Evolutionary conservation across 2,797 vertebrate species (phyloP).

Genomic region (Xiphorhynchus erythropygius): DNA sequence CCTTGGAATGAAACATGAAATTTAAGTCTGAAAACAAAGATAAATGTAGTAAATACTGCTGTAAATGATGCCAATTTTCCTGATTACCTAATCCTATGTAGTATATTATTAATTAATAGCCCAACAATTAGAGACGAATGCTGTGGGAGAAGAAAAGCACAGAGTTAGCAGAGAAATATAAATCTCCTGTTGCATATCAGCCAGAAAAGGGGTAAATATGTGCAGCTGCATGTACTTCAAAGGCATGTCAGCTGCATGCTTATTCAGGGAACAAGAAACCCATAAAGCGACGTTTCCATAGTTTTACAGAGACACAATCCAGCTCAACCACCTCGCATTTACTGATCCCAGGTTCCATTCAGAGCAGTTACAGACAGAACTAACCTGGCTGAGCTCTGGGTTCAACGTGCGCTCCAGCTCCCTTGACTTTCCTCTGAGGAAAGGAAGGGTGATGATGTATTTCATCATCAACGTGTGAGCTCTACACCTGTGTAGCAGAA

Average conservation of each 20-base stretch:
- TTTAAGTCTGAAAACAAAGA: slow-evolving; percentile 52
- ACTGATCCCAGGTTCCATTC: background rate
- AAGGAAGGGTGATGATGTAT: fast-evolving
- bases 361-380: background rate
- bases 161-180: slow-evolving; percentile 29
- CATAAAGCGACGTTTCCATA: background rate
- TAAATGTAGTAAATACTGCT: slow-evolving; percentile 44
- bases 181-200: slow-evolving; percentile 9
- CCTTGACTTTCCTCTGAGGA: background rate
- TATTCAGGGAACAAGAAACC: background rate
- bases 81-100: slow-evolving; percentile 60
- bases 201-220: slow-evolving; percentile 33
- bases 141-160: background rate
- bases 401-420: fast-evolving
- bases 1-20: slow-evolving; percentile 67
- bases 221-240: slow-evolving; percentile 41
- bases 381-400: background rate
- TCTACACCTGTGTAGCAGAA: background rate
- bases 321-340: background rate
- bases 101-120: slow-evolving; percentile 52
- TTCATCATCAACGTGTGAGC: background rate
- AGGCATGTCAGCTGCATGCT: background rate
- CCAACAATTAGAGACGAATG: slow-evolving; percentile 32
- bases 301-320: background rate
- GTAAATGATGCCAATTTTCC: slow-evolving; percentile 36